These are phyloP conservation scores for Dryococelus australis DNA, from an alignment of 2,888 invertebrate genomes.

Conservation along the genomic window DNA sequence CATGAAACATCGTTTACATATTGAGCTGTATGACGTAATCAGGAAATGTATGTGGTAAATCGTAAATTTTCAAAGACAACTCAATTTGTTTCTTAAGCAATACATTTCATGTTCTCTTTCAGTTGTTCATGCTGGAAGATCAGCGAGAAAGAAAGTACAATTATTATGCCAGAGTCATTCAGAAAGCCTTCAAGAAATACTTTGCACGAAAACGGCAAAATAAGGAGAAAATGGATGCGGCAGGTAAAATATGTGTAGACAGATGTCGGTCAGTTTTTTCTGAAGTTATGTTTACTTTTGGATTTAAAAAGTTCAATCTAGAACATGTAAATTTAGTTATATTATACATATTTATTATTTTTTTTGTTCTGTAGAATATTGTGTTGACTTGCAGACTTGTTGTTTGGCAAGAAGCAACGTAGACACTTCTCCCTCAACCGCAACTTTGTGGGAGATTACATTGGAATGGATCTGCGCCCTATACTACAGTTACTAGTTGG, in stretches of 20 bases:
- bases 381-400: slow-evolving; percentile 51
- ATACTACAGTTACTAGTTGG: slow-evolving; percentile 65
- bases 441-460: slow-evolving; percentile 73
- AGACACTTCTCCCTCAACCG: slow-evolving; percentile 68
- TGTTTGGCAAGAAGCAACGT: slow-evolving; percentile 68
- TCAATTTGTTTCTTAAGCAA: too few species aligned
- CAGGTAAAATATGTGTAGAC: slow-evolving; percentile 51
- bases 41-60: too few species aligned
- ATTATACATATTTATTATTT: not conserved
- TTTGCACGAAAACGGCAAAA: slow-evolving; percentile 66
- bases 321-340: too few species aligned
- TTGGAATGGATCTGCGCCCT: slow-evolving; percentile 69
- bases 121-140: slow-evolving; percentile 74
- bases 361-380: not conserved
- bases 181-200: slow-evolving; percentile 71
- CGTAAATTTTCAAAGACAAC: too few species aligned
- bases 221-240: slow-evolving; percentile 65
- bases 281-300: not conserved
- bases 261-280: not conserved
- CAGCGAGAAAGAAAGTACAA: slow-evolving; percentile 71
- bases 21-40: too few species aligned
- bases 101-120: slow-evolving; percentile 41
- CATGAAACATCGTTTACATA: too few species aligned
- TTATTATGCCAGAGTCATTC: slow-evolving; percentile 68
- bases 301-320: not conserved